Conservation (phyloP, 1,140 invertebrate genomes). For the Tachypleus tridentatus region DNA sequence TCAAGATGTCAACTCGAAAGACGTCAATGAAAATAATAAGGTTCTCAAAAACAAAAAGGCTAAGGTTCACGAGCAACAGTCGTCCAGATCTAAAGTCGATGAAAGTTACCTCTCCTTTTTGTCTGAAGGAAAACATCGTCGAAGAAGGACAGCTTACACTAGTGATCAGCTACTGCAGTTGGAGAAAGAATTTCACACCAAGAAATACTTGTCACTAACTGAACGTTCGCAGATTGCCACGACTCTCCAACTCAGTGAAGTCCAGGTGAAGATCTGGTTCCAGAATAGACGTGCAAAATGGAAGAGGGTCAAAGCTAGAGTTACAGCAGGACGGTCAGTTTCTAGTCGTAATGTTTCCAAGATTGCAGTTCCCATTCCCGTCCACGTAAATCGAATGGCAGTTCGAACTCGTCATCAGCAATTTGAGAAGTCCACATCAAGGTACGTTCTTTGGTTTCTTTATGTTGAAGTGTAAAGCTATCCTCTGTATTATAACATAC, state of each 20-base stretch:
- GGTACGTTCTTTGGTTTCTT: neutral
- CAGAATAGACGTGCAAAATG: conserved; percentile 97
- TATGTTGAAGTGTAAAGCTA: no score
- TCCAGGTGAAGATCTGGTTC: conserved; percentile 97
- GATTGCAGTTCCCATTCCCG: conserved; percentile 93
- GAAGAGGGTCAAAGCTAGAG: conserved; percentile 48
- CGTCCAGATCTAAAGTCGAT: no score
- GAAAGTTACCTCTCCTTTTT: no score
- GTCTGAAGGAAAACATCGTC: conserved; percentile 51
- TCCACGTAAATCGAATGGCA: conserved; percentile 87
- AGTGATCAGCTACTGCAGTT: conserved; percentile 88
- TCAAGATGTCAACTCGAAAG: no score
- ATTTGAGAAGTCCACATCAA: conserved; percentile 52
- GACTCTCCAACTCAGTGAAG: conserved; percentile 80
- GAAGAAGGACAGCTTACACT: conserved; percentile 86
- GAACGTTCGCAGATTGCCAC: conserved; percentile 91
- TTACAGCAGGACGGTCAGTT: conserved; percentile 12
- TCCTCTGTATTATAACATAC: no score
- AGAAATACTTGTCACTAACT: conserved; percentile 90
- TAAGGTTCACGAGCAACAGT: no score
- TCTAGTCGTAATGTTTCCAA: conserved; percentile 41
- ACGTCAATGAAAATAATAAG: no score
- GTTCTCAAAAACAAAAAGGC: no score
- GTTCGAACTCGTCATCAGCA: conserved; percentile 87
- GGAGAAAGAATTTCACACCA: conserved; percentile 91